phyloP scores from a whole-genome alignment of 2,113 vertebrate genomes.

The Spilogale gracilis region DNA sequence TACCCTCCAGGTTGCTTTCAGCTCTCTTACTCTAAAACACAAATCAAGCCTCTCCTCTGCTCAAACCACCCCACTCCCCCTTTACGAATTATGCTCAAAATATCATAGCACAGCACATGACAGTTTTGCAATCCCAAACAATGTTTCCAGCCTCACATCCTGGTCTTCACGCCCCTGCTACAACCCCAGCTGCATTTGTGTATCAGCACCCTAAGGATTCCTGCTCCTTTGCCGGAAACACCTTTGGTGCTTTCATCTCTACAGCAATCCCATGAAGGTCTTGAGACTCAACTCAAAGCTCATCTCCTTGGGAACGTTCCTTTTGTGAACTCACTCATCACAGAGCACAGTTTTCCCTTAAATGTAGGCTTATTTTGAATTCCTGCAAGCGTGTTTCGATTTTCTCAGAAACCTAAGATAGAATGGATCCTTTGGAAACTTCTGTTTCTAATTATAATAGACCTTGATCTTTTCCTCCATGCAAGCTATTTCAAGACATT shows the following conservation, averaged over 20 bases:
- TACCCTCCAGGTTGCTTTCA: not conserved
- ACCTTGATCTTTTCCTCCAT: not conserved
- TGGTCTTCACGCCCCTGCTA: too few relatives aligned
- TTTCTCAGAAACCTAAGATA: not conserved
- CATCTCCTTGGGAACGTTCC: not conserved
- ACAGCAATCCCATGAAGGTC: not conserved
- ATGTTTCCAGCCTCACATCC: not conserved
- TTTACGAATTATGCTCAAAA: not conserved
- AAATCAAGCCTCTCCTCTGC: not conserved
- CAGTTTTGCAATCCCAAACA: not conserved
- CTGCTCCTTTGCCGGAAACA: not conserved
- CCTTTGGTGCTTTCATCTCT: not conserved
- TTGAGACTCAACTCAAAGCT: not conserved
- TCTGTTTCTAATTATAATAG: not conserved
- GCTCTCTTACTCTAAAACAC: not conserved
- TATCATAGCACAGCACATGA: not conserved
- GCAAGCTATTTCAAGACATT: not conserved
- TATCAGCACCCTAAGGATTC: not conserved
- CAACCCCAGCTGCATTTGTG: rapidly evolving
- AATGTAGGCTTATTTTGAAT: not conserved
- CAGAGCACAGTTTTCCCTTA: not conserved
- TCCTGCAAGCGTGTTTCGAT: not conserved
- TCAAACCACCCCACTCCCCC: not conserved
- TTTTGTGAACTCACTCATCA: not conserved
- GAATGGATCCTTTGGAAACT: not conserved